Base-by-base conservation (phyloP, 2,888 invertebrate species). In the Epistrophella euchroma region DNA sequence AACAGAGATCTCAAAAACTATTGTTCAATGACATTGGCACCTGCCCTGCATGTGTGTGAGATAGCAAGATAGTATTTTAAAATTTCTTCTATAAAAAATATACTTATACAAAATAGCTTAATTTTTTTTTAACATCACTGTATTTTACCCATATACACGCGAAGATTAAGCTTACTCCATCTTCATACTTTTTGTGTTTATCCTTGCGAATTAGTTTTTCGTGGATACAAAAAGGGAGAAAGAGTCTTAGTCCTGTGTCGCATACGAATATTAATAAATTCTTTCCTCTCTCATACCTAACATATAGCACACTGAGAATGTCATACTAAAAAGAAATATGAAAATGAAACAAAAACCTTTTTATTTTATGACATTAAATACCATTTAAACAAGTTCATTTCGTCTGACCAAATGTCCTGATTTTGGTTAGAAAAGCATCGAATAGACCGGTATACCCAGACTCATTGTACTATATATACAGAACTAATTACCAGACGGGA, bases 121-220 rank as follows among this genome's bases (percentile, higher is more conserved):
- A 19, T 50, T 10, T 56, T 56, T 55, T 32, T 35, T 17, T 1
- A 17, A 32, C 56, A 17, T 1, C 56, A 56, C 56, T 56, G 17
- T 56, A 2, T 75, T 72, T 52, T 62, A 71, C 43, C 68, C 60
- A 58, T 40, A 40, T 50, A 45, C 68, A 76, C 75, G 72, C 62
- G 56, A 47, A 68, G 55, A 37, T 19, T 74, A 82, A 82, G 71
- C 86, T 64, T 56, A 40, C 72, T 76, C 64, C 55, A 58, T 83
- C 68, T 60, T 73, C 55, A 43, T 58, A 77, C 62, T 82, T 74
- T 74, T 58, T 47, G 68, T 86, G 82, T 73, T 74, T 86, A 82
- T 86, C 86, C 82, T 78, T 70, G 82, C 60, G 77, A 82, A 77
- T 82, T 82, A 78, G 86, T 37, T 74, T 73, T 62, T 47, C 37